Percentiles rank a stretch among this genome's conserved stretches.
Evolutionary conservation across 2,797 vertebrate genomes (phyloP).

Genomic region (Carcharodon carcharias): DNA sequence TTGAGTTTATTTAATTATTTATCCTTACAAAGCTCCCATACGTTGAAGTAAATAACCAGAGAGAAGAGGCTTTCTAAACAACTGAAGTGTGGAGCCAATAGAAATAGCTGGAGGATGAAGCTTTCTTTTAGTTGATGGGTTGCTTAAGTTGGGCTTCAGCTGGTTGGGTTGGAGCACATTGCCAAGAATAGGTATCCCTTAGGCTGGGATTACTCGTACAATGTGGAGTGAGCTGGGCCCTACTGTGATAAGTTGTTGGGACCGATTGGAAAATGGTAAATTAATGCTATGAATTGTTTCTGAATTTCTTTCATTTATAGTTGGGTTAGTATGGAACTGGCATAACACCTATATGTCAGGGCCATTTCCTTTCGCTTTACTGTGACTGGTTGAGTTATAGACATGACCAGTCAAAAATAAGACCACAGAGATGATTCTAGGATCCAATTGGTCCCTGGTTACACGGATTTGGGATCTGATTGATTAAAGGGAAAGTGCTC

Average conservation of each 20-base stretch:
- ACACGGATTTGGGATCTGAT: neutral
- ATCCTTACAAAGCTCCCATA: neutral
- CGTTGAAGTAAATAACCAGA: neutral
- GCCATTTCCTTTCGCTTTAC: too few species aligned
- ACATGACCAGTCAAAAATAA: too few species aligned
- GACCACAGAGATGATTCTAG: too few species aligned
- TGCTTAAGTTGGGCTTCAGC: neutral
- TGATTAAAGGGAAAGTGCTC: neutral
- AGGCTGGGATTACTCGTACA: neutral
- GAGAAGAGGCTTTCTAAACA: neutral
- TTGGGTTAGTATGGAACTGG: too few species aligned
- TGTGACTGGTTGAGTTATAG: too few species aligned
- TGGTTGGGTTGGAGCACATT: neutral
- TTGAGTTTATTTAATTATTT: neutral
- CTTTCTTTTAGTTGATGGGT: neutral
- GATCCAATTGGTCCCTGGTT: neutral
- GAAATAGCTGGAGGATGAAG: neutral
- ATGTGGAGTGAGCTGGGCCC: neutral
- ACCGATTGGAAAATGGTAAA: neutral
- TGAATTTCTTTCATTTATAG: neutral
- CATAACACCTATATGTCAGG: too few species aligned
- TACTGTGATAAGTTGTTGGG: neutral
- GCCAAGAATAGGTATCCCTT: neutral
- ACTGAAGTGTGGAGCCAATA: neutral
- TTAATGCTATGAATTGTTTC: neutral